Evolutionary conservation across 2,888 invertebrate genomes (phyloP).

Genomic region (Metopia argyrocephala): DNA sequence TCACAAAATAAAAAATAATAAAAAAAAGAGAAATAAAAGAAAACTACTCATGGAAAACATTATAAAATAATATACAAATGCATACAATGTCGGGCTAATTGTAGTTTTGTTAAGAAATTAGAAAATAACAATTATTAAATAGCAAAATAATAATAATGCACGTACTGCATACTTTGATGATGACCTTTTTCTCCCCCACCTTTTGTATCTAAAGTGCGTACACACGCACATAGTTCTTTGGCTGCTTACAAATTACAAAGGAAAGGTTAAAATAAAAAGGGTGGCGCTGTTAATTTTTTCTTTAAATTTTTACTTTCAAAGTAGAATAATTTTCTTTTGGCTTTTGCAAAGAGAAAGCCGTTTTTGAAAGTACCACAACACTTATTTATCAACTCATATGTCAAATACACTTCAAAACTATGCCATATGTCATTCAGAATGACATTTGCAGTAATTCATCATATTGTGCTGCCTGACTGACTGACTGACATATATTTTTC

Average conservation of each 20-base stretch:
- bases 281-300: constrained; percentile 45
- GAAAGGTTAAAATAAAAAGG: constrained; percentile 28
- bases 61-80: not conserved
- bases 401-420: constrained; percentile 63
- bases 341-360: not conserved
- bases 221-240: not conserved
- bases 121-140: constrained; percentile 60
- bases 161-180: constrained; percentile 3
- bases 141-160: constrained; percentile 58
- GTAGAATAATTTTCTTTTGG: not conserved
- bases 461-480: constrained; percentile 7
- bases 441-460: constrained; percentile 59
- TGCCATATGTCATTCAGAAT: constrained; percentile 57
- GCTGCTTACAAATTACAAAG: not conserved
- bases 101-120: constrained; percentile 55
- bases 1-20: constrained; percentile 16
- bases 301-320: constrained; percentile 20
- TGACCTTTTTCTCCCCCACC: constrained; percentile 29
- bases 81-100: constrained; percentile 54
- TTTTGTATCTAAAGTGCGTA: constrained; percentile 17
- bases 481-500: constrained; percentile 18
- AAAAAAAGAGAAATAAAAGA: constrained; percentile 32
- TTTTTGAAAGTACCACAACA: constrained; percentile 1
- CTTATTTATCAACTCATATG: constrained; percentile 53
- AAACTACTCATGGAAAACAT: constrained; percentile 25